Evolutionary conservation across 2,113 vertebrate genomes (phyloP), one percentile per base, ranked within the genome.

Genomic region (Eudorcas thomsonii): DNA sequence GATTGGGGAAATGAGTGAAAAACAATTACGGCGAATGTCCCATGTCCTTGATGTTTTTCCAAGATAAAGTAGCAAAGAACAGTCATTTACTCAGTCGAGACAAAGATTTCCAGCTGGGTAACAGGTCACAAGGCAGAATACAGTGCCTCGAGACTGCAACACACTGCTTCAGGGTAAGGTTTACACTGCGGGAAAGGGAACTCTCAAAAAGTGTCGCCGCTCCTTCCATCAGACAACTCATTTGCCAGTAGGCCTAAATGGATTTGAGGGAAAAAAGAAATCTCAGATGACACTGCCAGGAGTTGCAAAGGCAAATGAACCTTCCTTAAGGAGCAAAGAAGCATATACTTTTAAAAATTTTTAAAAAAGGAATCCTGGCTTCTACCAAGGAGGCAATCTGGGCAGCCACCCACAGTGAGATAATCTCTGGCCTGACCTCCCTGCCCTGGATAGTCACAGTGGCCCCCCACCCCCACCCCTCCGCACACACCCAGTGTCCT

Each of bases 61-160:
- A 98, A 98, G 97, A 94, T 98, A 97, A 98, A 98, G 92, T 98
- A 98, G 93, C 97, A 98, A 98, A 98, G 97, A 98, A 98, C 96
- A 98, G 88, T 97, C 91, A 89, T 98, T 98, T 96, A 96, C 97
- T 92, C 88, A 96, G 16, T 93, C 95, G 96, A 94, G 97, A 98
- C 95, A 93, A 95, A 98, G 93, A 98, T 54, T 50, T 90, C 94
- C 93, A 97, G 94, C 82, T 94, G 93, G 97, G 86, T 78, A 97
- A 57, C 23, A 96, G 89, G 96, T 98, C 90, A 95, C 96, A 83
- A 86, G 48, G 59, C 80, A 98, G 95, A 98, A 88, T 16, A n/a
- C 80, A 85, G 11, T 55, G 85, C 80, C 67, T 92, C 5, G 4
- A 7, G 36, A 67, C 9, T 14, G 19, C 78, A 3, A 33, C 17